These are phyloP conservation scores for Myiozetetes cayanensis DNA, from an alignment of 2,113 vertebrate species.

Conservation along the genomic window DNA sequence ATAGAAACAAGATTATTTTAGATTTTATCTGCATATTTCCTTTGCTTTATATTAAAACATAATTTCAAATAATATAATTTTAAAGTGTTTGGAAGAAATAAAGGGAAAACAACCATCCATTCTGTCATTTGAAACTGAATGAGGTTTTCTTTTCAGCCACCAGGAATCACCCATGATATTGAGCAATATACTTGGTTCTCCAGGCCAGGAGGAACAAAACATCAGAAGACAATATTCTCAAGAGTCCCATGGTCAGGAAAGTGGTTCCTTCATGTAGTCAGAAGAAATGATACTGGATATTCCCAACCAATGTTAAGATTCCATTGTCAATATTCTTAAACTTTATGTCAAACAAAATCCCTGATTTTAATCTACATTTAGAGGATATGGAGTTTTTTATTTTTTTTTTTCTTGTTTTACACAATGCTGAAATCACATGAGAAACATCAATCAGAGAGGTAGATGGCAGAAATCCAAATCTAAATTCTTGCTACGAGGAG, in stretches of 20 bases:
- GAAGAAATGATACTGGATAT: neutral
- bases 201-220: neutral
- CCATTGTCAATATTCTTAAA: neutral
- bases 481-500: neutral
- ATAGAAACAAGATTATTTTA: neutral
- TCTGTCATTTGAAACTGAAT: neutral
- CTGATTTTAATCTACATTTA: fast-evolving
- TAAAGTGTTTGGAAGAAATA: neutral
- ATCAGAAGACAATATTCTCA: neutral
- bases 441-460: neutral
- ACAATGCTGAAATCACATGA: neutral
- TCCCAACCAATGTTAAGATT: neutral
- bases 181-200: neutral
- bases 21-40: neutral
- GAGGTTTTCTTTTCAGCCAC: neutral
- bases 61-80: neutral
- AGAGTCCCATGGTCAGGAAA: neutral
- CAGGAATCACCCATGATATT: neutral
- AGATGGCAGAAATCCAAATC: neutral
- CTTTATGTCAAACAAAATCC: neutral
- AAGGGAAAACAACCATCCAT: neutral
- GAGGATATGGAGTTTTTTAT: fast-evolving
- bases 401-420: neutral
- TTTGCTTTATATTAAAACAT: neutral
- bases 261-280: neutral